A percentile compares a stretch with the other conserved stretches of the same genome.
Conservation (phyloP, 1,140 invertebrate species). For the Drosophila repletoides region DNA sequence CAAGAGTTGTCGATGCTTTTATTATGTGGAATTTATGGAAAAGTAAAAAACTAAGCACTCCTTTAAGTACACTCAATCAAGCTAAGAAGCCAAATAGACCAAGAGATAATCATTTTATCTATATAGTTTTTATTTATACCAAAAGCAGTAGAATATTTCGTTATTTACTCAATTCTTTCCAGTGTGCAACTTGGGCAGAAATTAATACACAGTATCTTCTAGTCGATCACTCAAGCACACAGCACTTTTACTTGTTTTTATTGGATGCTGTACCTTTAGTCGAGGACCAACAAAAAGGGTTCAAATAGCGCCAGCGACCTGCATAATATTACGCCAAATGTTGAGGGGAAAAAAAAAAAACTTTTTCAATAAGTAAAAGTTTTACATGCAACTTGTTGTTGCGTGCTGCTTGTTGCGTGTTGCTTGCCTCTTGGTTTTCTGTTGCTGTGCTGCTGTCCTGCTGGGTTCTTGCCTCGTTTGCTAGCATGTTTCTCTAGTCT, state of each 20-base stretch:
- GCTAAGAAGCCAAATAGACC: no score
- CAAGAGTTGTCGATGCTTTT: no score
- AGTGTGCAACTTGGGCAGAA: no score
- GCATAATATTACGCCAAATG: conserved; percentile 77
- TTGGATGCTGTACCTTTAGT: conserved; percentile 3
- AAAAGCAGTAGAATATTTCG: no score
- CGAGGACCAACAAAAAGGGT: conserved; percentile 46
- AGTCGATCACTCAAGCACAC: no score
- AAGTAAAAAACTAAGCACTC: no score
- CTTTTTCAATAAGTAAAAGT: conserved; percentile 76
- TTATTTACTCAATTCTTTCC: no score
- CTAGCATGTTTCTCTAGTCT: background rate
- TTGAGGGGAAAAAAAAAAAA: conserved; percentile 52
- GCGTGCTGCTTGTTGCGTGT: background rate
- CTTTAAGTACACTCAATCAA: no score
- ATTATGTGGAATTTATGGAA: no score
- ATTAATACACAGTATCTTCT: no score
- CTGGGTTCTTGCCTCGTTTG: background rate
- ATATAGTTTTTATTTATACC: no score
- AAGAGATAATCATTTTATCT: no score
- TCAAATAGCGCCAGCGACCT: conserved; percentile 51
- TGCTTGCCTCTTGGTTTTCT: conserved; percentile 1
- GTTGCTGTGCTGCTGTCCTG: conserved; percentile 10
- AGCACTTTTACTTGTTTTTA: conserved; percentile 5
- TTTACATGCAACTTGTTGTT: conserved; percentile 46